These are phyloP conservation scores for Saccostrea cuccullata DNA, from an alignment of 1,140 invertebrate genomes.

Conservation along the genomic window DNA sequence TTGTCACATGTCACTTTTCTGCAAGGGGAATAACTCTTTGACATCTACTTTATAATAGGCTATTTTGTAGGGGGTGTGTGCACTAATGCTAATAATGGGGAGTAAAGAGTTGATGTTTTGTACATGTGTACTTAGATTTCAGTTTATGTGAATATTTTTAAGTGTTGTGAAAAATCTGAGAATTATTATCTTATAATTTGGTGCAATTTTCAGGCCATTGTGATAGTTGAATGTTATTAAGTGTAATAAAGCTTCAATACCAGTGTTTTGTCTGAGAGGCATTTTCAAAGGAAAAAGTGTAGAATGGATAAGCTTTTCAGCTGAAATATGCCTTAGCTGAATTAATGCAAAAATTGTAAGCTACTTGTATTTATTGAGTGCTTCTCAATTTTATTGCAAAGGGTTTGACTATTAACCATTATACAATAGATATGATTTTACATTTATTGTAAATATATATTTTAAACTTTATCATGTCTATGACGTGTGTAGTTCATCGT, in stretches of 20 bases:
- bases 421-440: not conserved
- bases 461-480: not conserved
- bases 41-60: not conserved
- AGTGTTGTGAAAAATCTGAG: conserved; percentile 8
- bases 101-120: not conserved
- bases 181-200: not conserved
- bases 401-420: too few relatives aligned
- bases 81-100: not conserved
- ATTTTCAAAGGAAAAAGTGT: not conserved
- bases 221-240: not conserved
- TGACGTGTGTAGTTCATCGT: not conserved
- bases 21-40: not conserved
- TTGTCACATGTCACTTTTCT: conserved; percentile 18
- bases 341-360: not conserved
- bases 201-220: conserved; percentile 1
- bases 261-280: not conserved
- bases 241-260: not conserved
- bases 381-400: not conserved
- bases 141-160: not conserved
- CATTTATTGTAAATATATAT: not conserved
- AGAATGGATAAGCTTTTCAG: not conserved
- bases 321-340: not conserved
- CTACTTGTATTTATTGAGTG: too few relatives aligned
- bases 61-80: conserved; percentile 13
- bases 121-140: not conserved